phyloP scores from a whole-genome alignment of 2,888 invertebrate species.

The Anthrax anthrax region DNA sequence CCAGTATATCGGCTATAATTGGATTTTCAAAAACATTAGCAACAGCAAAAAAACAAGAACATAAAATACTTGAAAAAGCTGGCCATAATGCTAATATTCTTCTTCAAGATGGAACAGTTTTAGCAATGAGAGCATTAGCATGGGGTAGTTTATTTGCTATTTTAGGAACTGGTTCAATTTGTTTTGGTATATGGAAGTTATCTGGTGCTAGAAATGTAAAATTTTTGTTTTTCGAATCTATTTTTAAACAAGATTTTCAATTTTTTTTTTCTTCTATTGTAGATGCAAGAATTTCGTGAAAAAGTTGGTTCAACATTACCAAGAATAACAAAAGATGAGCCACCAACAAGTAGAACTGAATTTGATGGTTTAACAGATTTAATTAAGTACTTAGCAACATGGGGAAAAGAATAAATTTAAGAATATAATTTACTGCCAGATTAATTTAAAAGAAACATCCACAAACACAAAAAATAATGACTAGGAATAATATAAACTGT shows the following conservation, averaged over 20 bases:
- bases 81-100: slow-evolving; percentile 45
- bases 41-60: slow-evolving; percentile 64
- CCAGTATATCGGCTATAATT: slow-evolving; percentile 59
- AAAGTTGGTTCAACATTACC: slow-evolving; percentile 70
- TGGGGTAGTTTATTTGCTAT: slow-evolving; percentile 81
- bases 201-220: slow-evolving; percentile 73
- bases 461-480: too few species aligned
- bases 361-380: slow-evolving; percentile 75
- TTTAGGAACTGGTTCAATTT: slow-evolving; percentile 67
- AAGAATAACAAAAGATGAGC: slow-evolving; percentile 58
- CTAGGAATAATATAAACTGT: too few species aligned
- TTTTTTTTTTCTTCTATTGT: background rate
- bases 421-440: too few species aligned
- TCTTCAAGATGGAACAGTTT: slow-evolving; percentile 59
- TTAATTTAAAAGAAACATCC: too few species aligned
- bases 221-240: background rate
- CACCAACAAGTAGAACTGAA: slow-evolving; percentile 70
- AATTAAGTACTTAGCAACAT: slow-evolving; percentile 55
- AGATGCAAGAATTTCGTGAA: slow-evolving; percentile 68
- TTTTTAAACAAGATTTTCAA: background rate
- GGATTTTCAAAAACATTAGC: slow-evolving; percentile 72
- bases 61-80: slow-evolving; percentile 62
- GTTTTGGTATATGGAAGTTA: slow-evolving; percentile 75
- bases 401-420: slow-evolving; percentile 27
- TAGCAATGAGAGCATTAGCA: slow-evolving; percentile 72